Base-by-base conservation (phyloP, 2,113 vertebrate genomes). In the Rhinogobius similis region DNA sequence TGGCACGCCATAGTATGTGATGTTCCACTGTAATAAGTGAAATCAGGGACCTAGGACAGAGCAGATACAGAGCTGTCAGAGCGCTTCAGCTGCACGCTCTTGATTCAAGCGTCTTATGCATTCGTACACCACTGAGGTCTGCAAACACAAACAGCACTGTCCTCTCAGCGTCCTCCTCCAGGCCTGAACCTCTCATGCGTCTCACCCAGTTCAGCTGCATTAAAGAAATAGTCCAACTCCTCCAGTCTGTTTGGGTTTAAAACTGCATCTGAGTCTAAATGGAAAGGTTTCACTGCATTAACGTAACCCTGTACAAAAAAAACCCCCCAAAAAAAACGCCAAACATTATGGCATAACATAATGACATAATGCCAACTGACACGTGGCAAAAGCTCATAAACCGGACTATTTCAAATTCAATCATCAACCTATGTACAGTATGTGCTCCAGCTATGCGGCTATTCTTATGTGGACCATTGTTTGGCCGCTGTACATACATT, bases 1-100 rank as follows among this genome's bases (percentile, higher is more conserved):
- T 73, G 44, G 63, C 75, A 67, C 72, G 81, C 73, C 65, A 82
- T 78, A 87, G 82, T 76, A 88, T 77, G 78, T 52, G 41, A 78
- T 85, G 82, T 77, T 75, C 32, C 72, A 78, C 32, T 81, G 79
- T 78, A 83, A 76, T 68, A 75, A n/a, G 24, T 69, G 6, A 59
- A 24, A 32, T 3, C 63, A 79, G 27, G 61, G 68, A 68, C 62
- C 48, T 8, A 66, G 48, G 55, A 68, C 10, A 1, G 27, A 44
- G 29, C 62, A 38, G 65, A 75, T 55, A 81, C 70, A 78, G 18
- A 77, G 68, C 67, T 12, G 67, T 61, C 52, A 66, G 48, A 64
- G 67, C 71, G 41, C 48, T 59, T 52, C 41, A 39, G 23, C 64
- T 65, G 9, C 65, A 29, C 6, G 29, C 52, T 70, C 64, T 76